Evolutionary conservation across 2,113 vertebrate genomes (phyloP).

Genomic region (Percina caprodes): DNA sequence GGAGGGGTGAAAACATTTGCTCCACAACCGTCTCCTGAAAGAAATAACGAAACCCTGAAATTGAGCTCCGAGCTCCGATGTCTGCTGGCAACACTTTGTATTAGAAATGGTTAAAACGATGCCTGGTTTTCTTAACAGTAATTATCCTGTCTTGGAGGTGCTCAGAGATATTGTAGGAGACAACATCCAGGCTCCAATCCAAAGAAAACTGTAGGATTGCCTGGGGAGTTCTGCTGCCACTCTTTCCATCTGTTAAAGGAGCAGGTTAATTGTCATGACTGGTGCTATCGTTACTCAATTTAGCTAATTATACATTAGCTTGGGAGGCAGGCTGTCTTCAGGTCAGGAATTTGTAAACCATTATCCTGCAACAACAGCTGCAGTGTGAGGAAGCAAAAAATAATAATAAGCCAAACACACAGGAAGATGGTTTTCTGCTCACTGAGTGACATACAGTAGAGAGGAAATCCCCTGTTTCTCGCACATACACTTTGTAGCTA

Average conservation of each 20-base stretch:
- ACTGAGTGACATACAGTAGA: slow-evolving; percentile 55
- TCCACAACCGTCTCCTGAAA: slow-evolving; percentile 3
- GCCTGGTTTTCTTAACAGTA: slow-evolving; percentile 42
- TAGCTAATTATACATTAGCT: slow-evolving; percentile 71
- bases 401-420: slow-evolving; percentile 33
- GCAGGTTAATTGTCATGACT: slow-evolving; percentile 70
- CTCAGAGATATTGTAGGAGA: slow-evolving; percentile 36
- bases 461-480: slow-evolving; percentile 64
- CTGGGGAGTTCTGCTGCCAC: slow-evolving; percentile 47
- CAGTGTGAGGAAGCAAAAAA: slow-evolving; percentile 42
- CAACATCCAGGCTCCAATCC: slow-evolving; percentile 62
- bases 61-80: slow-evolving; percentile 10
- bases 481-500: slow-evolving; percentile 58
- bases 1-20: slow-evolving; percentile 57
- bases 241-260: slow-evolving; percentile 34
- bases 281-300: slow-evolving; percentile 59
- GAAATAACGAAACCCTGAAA: slow-evolving; percentile 34
- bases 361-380: slow-evolving; percentile 68
- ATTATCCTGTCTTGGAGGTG: slow-evolving; percentile 67
- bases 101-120: slow-evolving; percentile 34
- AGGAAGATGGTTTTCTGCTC: slow-evolving; percentile 47
- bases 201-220: slow-evolving; percentile 45
- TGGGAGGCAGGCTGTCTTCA: slow-evolving; percentile 49
- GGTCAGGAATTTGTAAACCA: slow-evolving; percentile 78
- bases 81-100: not conserved